A percentile compares a stretch with the other conserved stretches of the same genome.
Evolutionary conservation across 2,797 vertebrate genomes (phyloP).

Genomic region (Chrysolophus pictus): DNA sequence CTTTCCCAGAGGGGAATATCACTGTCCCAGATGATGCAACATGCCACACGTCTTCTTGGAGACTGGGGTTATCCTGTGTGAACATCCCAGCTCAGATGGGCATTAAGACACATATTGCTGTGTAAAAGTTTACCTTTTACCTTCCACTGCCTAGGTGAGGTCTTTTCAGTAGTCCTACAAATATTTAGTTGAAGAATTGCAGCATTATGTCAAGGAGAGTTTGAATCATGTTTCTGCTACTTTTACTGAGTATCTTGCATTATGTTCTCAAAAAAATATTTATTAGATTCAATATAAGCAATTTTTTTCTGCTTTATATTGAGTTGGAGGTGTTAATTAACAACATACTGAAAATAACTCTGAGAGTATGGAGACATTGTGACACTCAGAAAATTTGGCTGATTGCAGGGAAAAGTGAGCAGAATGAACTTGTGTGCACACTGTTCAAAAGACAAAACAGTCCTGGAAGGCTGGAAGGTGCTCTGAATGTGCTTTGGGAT

Average conservation of each 20-base stretch:
- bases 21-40: rapidly evolving
- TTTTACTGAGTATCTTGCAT: not conserved
- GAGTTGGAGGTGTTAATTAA: not conserved
- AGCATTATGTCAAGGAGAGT: not conserved
- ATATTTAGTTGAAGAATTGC: not conserved
- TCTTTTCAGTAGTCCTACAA: not conserved
- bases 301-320: not conserved
- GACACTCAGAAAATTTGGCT: not conserved
- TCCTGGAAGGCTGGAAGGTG: not conserved
- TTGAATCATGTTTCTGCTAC: not conserved
- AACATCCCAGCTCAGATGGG: not conserved
- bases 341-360: not conserved
- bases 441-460: not conserved
- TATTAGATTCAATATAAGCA: not conserved
- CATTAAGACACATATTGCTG: not conserved
- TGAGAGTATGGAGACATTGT: not conserved
- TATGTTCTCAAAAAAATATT: not conserved
- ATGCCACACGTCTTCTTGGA: not conserved
- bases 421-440: not conserved
- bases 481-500: not conserved
- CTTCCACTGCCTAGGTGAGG: not conserved
- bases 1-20: not conserved
- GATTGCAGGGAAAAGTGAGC: not conserved
- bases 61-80: rapidly evolving
- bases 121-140: not conserved